Evolutionary conservation across 2,113 vertebrate species (phyloP), one percentile per base, ranked within the genome.

Genomic region (Ictidomys tridecemlineatus): DNA sequence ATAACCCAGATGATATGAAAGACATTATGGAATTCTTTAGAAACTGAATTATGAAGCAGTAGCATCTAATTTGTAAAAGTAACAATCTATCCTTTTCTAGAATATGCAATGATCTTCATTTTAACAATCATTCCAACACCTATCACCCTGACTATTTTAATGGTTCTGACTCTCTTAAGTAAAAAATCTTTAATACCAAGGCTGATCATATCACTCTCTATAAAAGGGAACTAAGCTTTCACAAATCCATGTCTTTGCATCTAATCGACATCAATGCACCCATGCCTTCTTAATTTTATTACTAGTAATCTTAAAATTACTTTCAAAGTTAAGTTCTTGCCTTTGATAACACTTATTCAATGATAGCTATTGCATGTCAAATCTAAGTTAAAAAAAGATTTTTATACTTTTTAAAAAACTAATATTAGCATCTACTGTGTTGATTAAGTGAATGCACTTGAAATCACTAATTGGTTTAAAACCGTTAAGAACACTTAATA

Each of bases 391-490:
- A 95, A 77, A 83, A 74, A 32, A 90, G 84, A 79, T n/a, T 85
- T 80, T 73, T 93, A 87, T 11, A 48, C 82, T 91, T 82, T 93
- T 89, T 67, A 82, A 58, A 58, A 58, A 51, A 79, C 18, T 89
- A 90, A 85, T 91, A 84, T 76, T 42, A 89, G 32, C 37, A 86
- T 74, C 42, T 61, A n/a, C 11, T 80, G 24, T 82, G 28, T 77
- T 34, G 39, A 61, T 93, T 73, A 77, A 34, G 28, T 93, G 45
- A 89, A 88, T 45, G 48, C 6, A 89, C n/a, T 65, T 84, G 20
- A 97, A 95, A 83, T 96, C n/a, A 89, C 53, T 39, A 63, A 70
- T 17, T 91, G 39, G 70, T 87, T 74, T 76, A 72, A 93, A 95
- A 91, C 10, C 63, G 37, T 63, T 24, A 11, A 63, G 26, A 63